These are phyloP conservation scores for Magallana angulata DNA, from an alignment of 1,140 invertebrate species.

Conservation along the genomic window DNA sequence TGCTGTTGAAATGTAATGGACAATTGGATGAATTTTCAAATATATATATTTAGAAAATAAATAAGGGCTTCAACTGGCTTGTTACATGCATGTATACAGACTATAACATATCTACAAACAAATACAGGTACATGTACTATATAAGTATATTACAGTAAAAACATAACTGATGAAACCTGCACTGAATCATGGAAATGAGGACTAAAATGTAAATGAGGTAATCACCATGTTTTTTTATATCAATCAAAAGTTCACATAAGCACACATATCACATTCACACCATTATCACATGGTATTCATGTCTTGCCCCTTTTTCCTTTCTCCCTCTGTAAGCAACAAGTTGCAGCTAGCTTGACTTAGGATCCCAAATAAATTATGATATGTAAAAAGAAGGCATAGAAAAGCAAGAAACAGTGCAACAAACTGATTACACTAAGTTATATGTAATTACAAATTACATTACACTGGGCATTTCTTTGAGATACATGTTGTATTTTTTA, in stretches of 20 bases:
- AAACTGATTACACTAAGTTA: not conserved
- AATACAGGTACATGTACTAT: too few relatives aligned
- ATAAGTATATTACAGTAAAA: too few relatives aligned
- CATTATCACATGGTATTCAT: not conserved
- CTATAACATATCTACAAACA: too few relatives aligned
- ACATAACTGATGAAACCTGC: too few relatives aligned
- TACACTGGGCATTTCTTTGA: not conserved
- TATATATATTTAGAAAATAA: too few relatives aligned
- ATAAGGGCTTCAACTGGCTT: too few relatives aligned
- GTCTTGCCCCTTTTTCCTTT: not conserved
- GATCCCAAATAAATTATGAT: not conserved
- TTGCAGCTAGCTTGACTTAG: not conserved
- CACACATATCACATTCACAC: not conserved
- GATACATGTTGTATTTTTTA: not conserved
- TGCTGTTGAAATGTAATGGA: too few relatives aligned
- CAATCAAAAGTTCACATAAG: not conserved
- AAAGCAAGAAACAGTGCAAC: not conserved
- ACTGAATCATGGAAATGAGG: too few relatives aligned
- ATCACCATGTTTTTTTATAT: not conserved
- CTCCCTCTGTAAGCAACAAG: not conserved
- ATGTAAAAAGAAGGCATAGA: constrained; percentile 13
- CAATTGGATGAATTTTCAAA: too few relatives aligned
- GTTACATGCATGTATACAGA: too few relatives aligned
- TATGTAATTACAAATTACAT: too few relatives aligned
- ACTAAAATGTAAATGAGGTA: not conserved